Percentiles rank a stretch among this genome's conserved stretches.
phyloP scores from a whole-genome alignment of 1,140 invertebrate species.

The Apis laboriosa region DNA sequence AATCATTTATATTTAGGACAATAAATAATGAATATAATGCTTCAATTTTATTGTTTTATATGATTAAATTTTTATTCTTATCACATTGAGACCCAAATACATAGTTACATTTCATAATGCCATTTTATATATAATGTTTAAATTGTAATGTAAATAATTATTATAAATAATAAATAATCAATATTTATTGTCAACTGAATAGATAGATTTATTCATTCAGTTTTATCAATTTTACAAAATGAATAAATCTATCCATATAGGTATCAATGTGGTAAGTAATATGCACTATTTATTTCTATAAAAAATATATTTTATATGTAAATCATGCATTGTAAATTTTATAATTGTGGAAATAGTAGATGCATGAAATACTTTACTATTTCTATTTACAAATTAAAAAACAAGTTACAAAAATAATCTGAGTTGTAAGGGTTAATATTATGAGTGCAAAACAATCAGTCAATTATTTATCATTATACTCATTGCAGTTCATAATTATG shows the following conservation, averaged over 20 bases:
- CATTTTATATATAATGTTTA: background rate
- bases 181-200: constrained; percentile 33
- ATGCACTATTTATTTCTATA: background rate
- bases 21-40: constrained; percentile 19
- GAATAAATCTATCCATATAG: constrained; percentile 14
- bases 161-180: constrained; percentile 1
- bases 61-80: constrained; percentile 22
- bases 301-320: constrained; percentile 38
- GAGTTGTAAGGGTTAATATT: constrained; percentile 30
- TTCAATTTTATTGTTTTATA: background rate
- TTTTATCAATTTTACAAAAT: background rate
- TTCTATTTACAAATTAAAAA: constrained; percentile 1
- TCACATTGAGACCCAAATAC: constrained; percentile 32
- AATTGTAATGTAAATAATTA: constrained; percentile 22
- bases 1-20: background rate
- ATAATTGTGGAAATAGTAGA: constrained; percentile 25
- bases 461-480: constrained; percentile 18
- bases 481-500: background rate
- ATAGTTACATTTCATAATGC: background rate
- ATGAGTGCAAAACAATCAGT: constrained; percentile 20
- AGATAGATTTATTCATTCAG: constrained; percentile 9
- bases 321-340: background rate
- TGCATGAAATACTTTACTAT: background rate
- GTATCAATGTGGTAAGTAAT: constrained; percentile 40
- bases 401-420: constrained; percentile 1